Conservation (phyloP, 2,888 invertebrate genomes). For the Cryptus viduatorius region DNA sequence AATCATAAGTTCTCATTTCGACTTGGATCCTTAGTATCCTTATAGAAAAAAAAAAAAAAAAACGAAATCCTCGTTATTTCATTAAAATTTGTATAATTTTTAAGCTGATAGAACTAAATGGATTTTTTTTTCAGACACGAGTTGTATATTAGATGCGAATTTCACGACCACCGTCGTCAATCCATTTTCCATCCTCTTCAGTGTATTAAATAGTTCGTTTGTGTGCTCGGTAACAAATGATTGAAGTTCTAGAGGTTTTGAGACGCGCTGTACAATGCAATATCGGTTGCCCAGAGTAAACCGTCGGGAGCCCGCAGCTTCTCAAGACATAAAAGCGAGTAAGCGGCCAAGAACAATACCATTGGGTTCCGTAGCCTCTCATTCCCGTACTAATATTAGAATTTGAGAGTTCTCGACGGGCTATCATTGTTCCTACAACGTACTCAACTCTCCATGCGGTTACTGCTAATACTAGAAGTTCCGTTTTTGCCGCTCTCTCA, state of each 20-base stretch:
- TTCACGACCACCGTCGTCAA: no score
- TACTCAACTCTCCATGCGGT: constrained; percentile 15
- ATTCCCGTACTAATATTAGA: constrained; percentile 57
- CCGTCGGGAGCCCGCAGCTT: constrained; percentile 9
- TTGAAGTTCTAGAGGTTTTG: neutral
- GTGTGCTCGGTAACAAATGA: neutral
- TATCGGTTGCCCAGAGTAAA: constrained; percentile 31
- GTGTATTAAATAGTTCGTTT: no score
- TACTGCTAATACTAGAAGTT: constrained; percentile 22
- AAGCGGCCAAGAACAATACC: constrained; percentile 63
- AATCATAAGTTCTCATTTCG: neutral
- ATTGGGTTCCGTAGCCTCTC: constrained; percentile 21
- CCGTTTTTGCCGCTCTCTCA: constrained; percentile 49
- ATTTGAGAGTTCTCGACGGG: constrained; percentile 43
- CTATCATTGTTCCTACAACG: neutral
- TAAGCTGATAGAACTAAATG: no score
- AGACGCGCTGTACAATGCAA: neutral
- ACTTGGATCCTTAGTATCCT: neutral
- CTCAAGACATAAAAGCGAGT: constrained; percentile 38
- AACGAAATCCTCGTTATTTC: no score
- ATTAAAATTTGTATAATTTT: no score
- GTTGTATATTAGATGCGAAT: no score
- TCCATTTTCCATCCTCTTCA: no score
- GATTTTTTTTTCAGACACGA: no score
- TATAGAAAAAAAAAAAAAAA: no score